Percentiles rank a stretch among this genome's conserved stretches.
phyloP scores from a whole-genome alignment of 1,140 invertebrate species.

The Procambarus clarkii region DNA sequence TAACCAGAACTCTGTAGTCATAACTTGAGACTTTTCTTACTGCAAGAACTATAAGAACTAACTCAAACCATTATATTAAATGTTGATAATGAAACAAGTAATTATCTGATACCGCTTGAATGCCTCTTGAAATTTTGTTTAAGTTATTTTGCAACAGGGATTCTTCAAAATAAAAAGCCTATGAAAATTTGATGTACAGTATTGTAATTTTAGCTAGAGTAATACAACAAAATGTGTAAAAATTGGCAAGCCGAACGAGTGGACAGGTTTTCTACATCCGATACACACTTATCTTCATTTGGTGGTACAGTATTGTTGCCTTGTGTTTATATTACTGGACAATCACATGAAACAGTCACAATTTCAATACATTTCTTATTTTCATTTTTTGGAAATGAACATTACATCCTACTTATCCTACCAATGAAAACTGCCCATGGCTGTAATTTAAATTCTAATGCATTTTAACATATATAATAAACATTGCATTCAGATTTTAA shows the following conservation, averaged over 20 bases:
- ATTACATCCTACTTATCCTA: not conserved
- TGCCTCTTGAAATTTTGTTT: too few species aligned
- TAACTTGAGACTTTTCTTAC: too few species aligned
- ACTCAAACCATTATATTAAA: too few species aligned
- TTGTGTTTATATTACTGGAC: not conserved
- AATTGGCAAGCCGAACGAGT: not conserved
- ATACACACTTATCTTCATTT: not conserved
- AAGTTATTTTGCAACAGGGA: too few species aligned
- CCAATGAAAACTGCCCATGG: not conserved
- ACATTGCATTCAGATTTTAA: not conserved
- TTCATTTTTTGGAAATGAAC: not conserved
- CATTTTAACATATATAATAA: not conserved
- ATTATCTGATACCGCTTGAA: too few species aligned
- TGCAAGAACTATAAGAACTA: too few species aligned
- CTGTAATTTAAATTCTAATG: not conserved
- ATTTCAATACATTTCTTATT: not conserved
- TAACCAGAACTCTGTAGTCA: too few species aligned
- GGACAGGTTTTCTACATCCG: not conserved
- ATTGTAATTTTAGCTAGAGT: conserved; percentile 7
- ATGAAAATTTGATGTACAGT: not conserved
- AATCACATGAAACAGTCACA: not conserved
- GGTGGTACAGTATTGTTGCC: not conserved
- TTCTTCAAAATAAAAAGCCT: not conserved
- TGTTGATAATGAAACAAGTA: too few species aligned
- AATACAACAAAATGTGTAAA: not conserved